Evolutionary conservation across 2,113 vertebrate genomes (phyloP), one percentile per base, ranked within the genome.

Genomic region (Pluvianellus socialis): DNA sequence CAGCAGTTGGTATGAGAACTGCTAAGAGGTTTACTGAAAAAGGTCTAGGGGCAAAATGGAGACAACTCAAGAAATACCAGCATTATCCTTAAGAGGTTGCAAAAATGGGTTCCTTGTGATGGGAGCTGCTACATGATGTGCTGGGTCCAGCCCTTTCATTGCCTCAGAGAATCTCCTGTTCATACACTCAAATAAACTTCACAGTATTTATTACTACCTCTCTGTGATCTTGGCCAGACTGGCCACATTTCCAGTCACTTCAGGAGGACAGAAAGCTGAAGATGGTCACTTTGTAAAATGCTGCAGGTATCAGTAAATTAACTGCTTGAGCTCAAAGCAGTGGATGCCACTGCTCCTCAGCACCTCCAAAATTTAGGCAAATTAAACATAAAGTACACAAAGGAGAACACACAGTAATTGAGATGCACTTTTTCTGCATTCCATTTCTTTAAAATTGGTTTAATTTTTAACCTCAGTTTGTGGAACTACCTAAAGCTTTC

Each of bases 351-450:
- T 88, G 21, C 42, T 71, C 15, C 35, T 77, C 38, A 71, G 24
- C 6, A 11, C 4, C 38, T 74, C 16, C 40, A 67, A 62, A 88
- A 76, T 45, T 2, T 7, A 21, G 17, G 19, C 14, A 75, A 75
- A 76, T 40, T 47, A 58, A 84, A 62, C 1, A 1, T 24, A 21
- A 35, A 40, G 3, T 16, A 17, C 0, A 0, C 18, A 66, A 59
- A 92, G 10, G n/a, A 82, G 50, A 67, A 18, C 17, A 55, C 13
- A 12, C 2, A 45, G 8, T 33, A 67, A 47, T 67, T 71, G n/a
- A 71, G 14, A 50, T 2, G 44, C 4, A 7, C 4, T 0, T 33
- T 70, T 27, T 22, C 12, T 5, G 5, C 19, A 35, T 44, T 56
- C 14, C 17, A 33, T 19, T 14, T 79, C 21, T 33, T 62, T 38